These are phyloP conservation scores for Hymenochirus boettgeri DNA, from an alignment of 2,113 vertebrate species.

Conservation along the genomic window DNA sequence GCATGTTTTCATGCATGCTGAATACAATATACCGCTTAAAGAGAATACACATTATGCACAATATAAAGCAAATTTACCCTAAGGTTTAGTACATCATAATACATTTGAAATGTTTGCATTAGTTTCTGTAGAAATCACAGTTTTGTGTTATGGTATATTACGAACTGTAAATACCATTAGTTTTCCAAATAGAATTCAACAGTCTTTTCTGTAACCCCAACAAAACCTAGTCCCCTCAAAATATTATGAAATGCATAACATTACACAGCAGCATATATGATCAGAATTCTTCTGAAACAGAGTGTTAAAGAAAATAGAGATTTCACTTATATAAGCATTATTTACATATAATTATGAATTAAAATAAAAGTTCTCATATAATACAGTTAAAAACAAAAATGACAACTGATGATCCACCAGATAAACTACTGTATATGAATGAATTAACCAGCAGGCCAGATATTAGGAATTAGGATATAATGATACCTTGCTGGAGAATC, in stretches of 20 bases:
- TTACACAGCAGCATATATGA: conserved; percentile 14
- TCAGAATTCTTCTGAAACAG: conserved; percentile 30
- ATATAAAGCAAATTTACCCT: conserved; percentile 54
- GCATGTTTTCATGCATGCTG: conserved; percentile 59
- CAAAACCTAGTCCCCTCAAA: conserved; percentile 1
- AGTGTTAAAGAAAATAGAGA: conserved; percentile 22
- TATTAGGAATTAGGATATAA: too few relatives aligned
- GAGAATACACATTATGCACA: conserved; percentile 57
- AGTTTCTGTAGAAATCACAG: conserved; percentile 47
- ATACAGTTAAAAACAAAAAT: background rate
- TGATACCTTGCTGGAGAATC: too few relatives aligned
- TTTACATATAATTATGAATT: background rate
- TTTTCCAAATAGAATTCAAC: conserved; percentile 51
- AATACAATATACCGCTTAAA: conserved; percentile 47
- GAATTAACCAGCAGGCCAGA: too few relatives aligned
- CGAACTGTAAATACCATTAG: conserved; percentile 36
- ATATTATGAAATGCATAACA: background rate
- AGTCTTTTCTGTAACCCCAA: conserved; percentile 38
- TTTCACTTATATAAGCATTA: background rate
- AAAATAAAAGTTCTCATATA: background rate
- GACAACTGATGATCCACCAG: background rate
- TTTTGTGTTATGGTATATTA: conserved; percentile 36
- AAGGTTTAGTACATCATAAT: conserved; percentile 16
- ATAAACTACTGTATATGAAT: too few relatives aligned
- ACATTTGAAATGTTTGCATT: background rate